Conservation (phyloP, 2,797 vertebrate genomes). For the Sebastes jordani region DNA sequence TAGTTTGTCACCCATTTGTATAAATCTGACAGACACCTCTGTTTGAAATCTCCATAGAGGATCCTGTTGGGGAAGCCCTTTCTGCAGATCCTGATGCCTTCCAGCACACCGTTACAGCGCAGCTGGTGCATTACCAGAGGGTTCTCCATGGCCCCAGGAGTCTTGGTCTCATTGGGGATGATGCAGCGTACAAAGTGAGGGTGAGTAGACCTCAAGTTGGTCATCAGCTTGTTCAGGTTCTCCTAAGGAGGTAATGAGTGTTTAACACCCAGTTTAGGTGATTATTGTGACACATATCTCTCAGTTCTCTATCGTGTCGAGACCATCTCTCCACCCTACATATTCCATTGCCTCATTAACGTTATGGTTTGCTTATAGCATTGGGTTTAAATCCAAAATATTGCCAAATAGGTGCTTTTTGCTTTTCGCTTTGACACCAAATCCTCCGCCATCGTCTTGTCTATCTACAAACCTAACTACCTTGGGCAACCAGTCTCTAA, state of each 20-base stretch:
- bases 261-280: background rate
- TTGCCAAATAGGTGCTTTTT: too few relatives aligned
- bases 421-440: too few relatives aligned
- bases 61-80: conserved; percentile 89
- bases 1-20: background rate
- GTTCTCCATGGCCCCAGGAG: conserved; percentile 83
- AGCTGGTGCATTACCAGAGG: conserved; percentile 87
- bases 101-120: conserved; percentile 87
- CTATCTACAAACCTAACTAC: too few relatives aligned
- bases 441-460: too few relatives aligned
- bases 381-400: too few relatives aligned
- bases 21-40: conserved; percentile 74
- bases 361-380: too few relatives aligned
- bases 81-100: conserved; percentile 90
- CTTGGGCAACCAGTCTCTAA: too few relatives aligned
- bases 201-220: conserved; percentile 85
- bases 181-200: conserved; percentile 90
- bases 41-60: conserved; percentile 87
- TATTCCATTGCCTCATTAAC: too few relatives aligned
- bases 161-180: conserved; percentile 90
- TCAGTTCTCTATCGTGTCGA: background rate
- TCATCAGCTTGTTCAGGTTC: conserved; percentile 88
- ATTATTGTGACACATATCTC: background rate
- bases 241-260: conserved; percentile 57
- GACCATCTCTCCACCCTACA: too few relatives aligned